A percentile compares a stretch with the other conserved stretches of the same genome.
phyloP scores from a whole-genome alignment of 2,888 invertebrate genomes.

The Sturmia bella region DNA sequence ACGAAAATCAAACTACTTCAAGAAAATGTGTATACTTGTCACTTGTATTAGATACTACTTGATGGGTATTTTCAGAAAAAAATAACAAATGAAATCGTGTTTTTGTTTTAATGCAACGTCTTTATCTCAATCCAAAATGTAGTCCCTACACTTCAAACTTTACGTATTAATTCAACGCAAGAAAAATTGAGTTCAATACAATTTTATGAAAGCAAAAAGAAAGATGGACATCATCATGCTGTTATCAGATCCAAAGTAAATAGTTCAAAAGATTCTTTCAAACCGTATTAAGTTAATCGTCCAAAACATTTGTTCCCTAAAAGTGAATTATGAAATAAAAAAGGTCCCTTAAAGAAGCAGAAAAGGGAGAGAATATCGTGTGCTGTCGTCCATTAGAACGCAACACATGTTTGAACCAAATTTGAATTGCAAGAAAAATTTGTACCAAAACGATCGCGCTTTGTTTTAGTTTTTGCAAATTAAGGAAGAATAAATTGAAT shows the following conservation, averaged over 20 bases:
- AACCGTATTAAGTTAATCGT: slow-evolving; percentile 48
- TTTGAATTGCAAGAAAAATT: slow-evolving; percentile 38
- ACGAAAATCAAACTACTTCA: too few species aligned
- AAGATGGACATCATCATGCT: slow-evolving; percentile 41
- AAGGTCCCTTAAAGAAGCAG: slow-evolving; percentile 20
- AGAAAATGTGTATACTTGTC: not conserved
- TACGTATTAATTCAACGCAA: slow-evolving; percentile 52
- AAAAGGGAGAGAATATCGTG: slow-evolving; percentile 35
- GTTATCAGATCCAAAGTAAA: slow-evolving; percentile 59
- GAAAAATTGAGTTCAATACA: not conserved
- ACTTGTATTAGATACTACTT: too few species aligned
- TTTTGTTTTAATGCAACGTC: not conserved
- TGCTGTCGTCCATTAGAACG: slow-evolving; percentile 8
- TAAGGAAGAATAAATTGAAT: slow-evolving; percentile 24
- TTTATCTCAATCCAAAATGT: slow-evolving; percentile 48
- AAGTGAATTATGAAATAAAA: not conserved
- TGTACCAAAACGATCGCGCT: slow-evolving; percentile 19
- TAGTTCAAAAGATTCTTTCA: slow-evolving; percentile 44
- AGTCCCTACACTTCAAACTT: slow-evolving; percentile 43
- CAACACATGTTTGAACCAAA: slow-evolving; percentile 44
- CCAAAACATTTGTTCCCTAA: slow-evolving; percentile 34
- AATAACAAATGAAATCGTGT: too few species aligned
- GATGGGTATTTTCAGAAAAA: too few species aligned
- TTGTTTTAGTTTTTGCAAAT: slow-evolving; percentile 22
- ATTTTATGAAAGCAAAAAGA: slow-evolving; percentile 12